A percentile compares a stretch with the other conserved stretches of the same genome.
These are phyloP conservation scores for Carassius auratus DNA, from an alignment of 2,113 vertebrate species.

Conservation along the genomic window DNA sequence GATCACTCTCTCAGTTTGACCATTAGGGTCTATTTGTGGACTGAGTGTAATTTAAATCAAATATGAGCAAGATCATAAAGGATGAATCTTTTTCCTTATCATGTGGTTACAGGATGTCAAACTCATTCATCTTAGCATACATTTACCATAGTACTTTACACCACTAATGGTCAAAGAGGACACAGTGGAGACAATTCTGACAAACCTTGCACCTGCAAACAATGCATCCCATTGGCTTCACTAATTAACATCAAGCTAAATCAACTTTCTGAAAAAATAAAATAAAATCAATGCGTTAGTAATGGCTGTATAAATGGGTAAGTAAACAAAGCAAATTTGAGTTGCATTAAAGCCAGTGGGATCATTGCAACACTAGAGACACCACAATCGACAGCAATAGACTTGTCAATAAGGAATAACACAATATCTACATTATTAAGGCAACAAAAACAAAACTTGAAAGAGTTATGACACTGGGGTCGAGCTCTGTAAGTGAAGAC, in stretches of 20 bases:
- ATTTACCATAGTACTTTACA: slow-evolving; percentile 21
- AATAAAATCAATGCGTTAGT: slow-evolving; percentile 21
- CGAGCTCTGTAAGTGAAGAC: slow-evolving; percentile 60
- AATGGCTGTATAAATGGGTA: slow-evolving; percentile 16
- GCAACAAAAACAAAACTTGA: slow-evolving; percentile 33
- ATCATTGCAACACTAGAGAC: slow-evolving; percentile 52
- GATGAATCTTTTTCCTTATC: background rate
- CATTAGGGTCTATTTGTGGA: background rate
- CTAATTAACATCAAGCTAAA: slow-evolving; percentile 26
- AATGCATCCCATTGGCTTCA: slow-evolving; percentile 59
- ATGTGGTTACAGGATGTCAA: background rate
- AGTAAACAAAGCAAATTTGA: slow-evolving; percentile 25
- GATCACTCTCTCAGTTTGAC: slow-evolving; percentile 24
- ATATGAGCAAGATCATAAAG: background rate
- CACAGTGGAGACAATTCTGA: slow-evolving; percentile 50
- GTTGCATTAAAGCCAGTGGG: slow-evolving; percentile 49
- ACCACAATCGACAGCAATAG: slow-evolving; percentile 51
- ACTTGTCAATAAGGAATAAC: slow-evolving; percentile 42
- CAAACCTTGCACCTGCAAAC: slow-evolving; percentile 54
- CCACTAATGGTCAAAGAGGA: background rate
- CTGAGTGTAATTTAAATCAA: background rate
- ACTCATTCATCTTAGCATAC: slow-evolving; percentile 18
- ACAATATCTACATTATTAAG: slow-evolving; percentile 51
- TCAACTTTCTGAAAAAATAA: slow-evolving; percentile 21
- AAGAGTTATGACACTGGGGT: background rate